Conservation (phyloP, 2,113 vertebrate species). For the Corythaeola cristata region DNA sequence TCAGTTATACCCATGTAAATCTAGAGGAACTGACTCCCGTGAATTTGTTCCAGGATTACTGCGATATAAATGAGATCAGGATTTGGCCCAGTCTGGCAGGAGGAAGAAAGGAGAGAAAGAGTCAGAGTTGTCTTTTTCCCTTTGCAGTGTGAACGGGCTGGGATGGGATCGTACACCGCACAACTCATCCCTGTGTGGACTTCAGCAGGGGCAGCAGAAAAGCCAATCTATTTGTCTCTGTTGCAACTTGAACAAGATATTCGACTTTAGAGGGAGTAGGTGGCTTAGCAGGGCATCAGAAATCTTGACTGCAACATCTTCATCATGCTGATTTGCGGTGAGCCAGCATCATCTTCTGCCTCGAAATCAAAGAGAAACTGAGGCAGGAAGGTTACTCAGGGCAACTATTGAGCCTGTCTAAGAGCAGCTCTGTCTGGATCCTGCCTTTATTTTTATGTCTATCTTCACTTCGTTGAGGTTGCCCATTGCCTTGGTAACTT, state of each 20-base stretch:
- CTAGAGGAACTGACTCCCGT: neutral
- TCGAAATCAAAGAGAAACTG: neutral
- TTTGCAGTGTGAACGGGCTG: neutral
- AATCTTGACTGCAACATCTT: neutral
- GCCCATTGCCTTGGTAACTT: neutral
- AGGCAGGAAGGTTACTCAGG: neutral
- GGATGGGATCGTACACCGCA: fast-evolving
- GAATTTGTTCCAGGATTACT: neutral
- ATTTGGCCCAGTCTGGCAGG: neutral
- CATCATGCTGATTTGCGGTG: neutral
- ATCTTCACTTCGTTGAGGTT: neutral
- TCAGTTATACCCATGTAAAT: neutral
- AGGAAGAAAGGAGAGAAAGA: neutral
- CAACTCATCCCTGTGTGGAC: neutral
- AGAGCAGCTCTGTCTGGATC: neutral
- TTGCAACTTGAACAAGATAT: neutral
- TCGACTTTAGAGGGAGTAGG: fast-evolving
- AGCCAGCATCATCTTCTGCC: neutral
- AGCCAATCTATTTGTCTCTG: fast-evolving
- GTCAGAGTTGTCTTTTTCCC: neutral
- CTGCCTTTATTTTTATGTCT: fast-evolving
- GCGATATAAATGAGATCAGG: neutral
- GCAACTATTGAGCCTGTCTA: neutral
- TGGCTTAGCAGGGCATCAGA: neutral
- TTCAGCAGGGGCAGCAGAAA: neutral